A percentile compares a stretch with the other conserved stretches of the same genome.
Evolutionary conservation across 2,888 invertebrate genomes (phyloP).

Genomic region (Eugnorisma glareosa): DNA sequence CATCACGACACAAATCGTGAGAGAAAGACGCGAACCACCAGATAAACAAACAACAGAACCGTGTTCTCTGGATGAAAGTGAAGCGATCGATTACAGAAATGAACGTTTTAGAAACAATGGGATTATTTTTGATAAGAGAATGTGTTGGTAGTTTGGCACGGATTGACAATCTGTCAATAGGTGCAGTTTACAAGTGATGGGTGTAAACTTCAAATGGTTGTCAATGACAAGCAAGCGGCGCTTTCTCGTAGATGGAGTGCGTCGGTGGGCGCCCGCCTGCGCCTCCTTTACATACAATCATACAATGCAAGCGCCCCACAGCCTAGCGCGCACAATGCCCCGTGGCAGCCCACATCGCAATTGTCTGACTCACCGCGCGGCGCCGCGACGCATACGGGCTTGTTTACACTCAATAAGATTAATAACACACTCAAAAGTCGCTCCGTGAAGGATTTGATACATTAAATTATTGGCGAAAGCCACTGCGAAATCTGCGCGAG

Average conservation of each 20-base stretch:
- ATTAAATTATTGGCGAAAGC: constrained; percentile 67
- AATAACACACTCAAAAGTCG: constrained; percentile 80
- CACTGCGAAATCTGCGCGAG: constrained; percentile 57
- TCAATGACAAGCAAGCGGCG: constrained; percentile 64
- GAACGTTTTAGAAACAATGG: constrained; percentile 55
- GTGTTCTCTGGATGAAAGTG: constrained; percentile 59
- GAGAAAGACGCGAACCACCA: constrained; percentile 72
- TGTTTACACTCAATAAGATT: constrained; percentile 87
- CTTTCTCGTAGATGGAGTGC: constrained; percentile 81
- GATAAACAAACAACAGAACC: constrained; percentile 70
- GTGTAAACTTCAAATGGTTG: constrained; percentile 61
- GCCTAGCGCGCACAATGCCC: constrained; percentile 76
- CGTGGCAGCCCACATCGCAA: constrained; percentile 86
- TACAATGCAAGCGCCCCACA: constrained; percentile 78
- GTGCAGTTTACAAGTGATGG: constrained; percentile 53
- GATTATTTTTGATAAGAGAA: constrained; percentile 41
- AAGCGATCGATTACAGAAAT: constrained; percentile 57
- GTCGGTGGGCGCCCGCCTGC: constrained; percentile 84
- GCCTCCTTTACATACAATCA: constrained; percentile 89
- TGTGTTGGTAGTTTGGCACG: constrained; percentile 26
- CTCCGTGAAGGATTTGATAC: constrained; percentile 68
- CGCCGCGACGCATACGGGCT: constrained; percentile 81
- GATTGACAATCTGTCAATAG: constrained; percentile 46
- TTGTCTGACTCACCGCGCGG: constrained; percentile 84
- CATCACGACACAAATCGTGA: constrained; percentile 82